These are phyloP conservation scores for Parazoanthus atlanticus DNA, from an alignment of 92 coral and sea anemone genomes.

Conservation along the genomic window DNA sequence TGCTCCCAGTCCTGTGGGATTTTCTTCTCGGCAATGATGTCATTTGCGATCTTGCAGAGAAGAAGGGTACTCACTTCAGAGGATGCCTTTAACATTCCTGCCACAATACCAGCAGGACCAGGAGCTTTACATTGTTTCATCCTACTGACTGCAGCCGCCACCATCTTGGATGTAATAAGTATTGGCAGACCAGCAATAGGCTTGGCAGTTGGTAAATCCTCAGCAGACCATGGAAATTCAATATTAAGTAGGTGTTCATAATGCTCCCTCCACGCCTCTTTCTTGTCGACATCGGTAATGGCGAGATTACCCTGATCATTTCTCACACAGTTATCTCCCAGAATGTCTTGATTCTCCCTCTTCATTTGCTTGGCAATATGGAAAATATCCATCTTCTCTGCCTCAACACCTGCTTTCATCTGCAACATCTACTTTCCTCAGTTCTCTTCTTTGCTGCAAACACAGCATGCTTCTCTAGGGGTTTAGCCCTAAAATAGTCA, in stretches of 20 bases:
- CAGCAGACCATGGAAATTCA: constrained; percentile 51
- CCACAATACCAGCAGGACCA: constrained; percentile 46
- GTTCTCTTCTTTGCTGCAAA: constrained; percentile 33
- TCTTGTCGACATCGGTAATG: constrained; percentile 30
- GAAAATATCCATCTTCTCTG: not conserved
- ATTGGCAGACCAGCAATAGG: constrained; percentile 44
- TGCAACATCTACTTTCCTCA: constrained; percentile 13
- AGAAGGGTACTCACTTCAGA: constrained; percentile 5
- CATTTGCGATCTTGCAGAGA: constrained; percentile 8
- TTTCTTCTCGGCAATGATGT: constrained; percentile 10
- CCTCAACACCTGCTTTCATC: not conserved
- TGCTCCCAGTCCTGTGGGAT: constrained; percentile 43
- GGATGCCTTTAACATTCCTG: constrained; percentile 53
- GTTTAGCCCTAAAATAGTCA: constrained; percentile 35
- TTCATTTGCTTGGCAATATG: constrained; percentile 40
- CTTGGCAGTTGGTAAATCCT: constrained; percentile 31
- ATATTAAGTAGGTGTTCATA: constrained; percentile 45
- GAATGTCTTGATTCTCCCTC: constrained; percentile 29
- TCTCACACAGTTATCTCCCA: constrained; percentile 44
- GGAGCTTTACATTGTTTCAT: constrained; percentile 52
- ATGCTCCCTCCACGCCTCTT: constrained; percentile 45
- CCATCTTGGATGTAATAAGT: constrained; percentile 33
- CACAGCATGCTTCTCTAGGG: constrained; percentile 19
- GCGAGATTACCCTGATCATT: not conserved
- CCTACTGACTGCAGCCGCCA: constrained; percentile 29